Evolutionary conservation across 2,113 vertebrate species (phyloP).

Genomic region (Dascyllus trimaculatus): DNA sequence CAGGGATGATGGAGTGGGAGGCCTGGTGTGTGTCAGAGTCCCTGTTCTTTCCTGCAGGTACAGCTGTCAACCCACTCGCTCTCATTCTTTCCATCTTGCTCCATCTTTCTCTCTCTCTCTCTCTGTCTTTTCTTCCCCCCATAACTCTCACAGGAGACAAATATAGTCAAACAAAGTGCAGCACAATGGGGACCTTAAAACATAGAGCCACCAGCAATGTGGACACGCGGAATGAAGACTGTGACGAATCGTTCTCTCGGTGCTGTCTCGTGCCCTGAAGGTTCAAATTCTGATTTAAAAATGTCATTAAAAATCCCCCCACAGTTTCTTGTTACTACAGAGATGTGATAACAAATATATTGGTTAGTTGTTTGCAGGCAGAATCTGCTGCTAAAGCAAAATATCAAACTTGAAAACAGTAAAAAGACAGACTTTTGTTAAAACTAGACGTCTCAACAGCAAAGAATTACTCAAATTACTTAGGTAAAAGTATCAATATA

Average conservation of each 20-base stretch:
- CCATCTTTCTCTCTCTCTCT: neutral
- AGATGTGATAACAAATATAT: neutral
- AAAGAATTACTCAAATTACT: too few relatives aligned
- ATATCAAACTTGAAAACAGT: neutral
- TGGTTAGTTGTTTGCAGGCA: neutral
- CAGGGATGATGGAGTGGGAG: neutral
- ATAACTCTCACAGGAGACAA: slow-evolving; percentile 33
- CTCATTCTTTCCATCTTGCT: neutral
- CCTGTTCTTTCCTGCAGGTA: slow-evolving; percentile 31
- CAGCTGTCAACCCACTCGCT: neutral
- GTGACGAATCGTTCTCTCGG: neutral
- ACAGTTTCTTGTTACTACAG: neutral
- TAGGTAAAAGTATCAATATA: too few relatives aligned
- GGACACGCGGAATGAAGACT: neutral
- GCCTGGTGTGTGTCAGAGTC: slow-evolving; percentile 34
- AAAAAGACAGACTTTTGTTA: neutral
- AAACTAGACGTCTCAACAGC: too few relatives aligned
- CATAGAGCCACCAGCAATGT: slow-evolving; percentile 1
- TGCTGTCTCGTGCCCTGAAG: neutral
- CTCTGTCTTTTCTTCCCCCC: neutral
- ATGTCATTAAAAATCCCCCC: neutral
- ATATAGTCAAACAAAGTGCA: slow-evolving; percentile 39
- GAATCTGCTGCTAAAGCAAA: neutral
- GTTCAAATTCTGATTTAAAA: slow-evolving; percentile 3
- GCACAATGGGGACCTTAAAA: slow-evolving; percentile 8